Evolutionary conservation across 1,140 invertebrate genomes (phyloP).

Genomic region (Meloidogyne exigua): DNA sequence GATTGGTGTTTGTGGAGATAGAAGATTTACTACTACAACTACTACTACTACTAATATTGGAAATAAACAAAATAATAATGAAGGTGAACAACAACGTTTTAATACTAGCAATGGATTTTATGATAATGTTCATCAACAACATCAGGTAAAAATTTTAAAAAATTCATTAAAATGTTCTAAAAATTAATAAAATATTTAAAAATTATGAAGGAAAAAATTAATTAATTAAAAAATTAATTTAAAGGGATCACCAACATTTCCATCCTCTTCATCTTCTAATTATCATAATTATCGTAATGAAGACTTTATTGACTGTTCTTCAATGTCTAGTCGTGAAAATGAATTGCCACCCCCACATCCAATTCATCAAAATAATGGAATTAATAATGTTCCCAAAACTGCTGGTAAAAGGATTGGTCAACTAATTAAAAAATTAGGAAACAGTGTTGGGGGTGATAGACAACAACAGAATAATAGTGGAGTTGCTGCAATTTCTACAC

Average conservation of each 20-base stretch:
- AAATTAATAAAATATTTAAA: no score
- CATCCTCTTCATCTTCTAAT: not conserved
- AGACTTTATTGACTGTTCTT: not conserved
- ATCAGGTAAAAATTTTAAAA: not conserved
- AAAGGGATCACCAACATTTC: not conserved
- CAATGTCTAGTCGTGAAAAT: conserved; percentile 4
- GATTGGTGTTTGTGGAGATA: not conserved
- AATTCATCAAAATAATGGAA: not conserved
- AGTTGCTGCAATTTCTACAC: conserved; percentile 49
- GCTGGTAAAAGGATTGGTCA: conserved; percentile 50
- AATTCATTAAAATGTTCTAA: no score
- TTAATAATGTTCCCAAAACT: not conserved
- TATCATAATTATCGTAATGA: not conserved
- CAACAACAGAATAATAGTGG: conserved; percentile 9
- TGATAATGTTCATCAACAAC: not conserved
- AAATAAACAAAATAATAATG: not conserved
- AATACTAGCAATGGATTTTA: conserved; percentile 1
- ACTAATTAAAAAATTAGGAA: conserved; percentile 51
- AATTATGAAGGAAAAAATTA: no score
- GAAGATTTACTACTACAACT: not conserved
- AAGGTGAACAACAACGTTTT: not conserved
- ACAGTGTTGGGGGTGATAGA: conserved; percentile 28
- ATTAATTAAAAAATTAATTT: not conserved
- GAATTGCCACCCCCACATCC: not conserved
- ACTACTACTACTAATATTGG: no score